Evolutionary conservation across 1,140 invertebrate species (phyloP).

Genomic region (Drosophila santomea): DNA sequence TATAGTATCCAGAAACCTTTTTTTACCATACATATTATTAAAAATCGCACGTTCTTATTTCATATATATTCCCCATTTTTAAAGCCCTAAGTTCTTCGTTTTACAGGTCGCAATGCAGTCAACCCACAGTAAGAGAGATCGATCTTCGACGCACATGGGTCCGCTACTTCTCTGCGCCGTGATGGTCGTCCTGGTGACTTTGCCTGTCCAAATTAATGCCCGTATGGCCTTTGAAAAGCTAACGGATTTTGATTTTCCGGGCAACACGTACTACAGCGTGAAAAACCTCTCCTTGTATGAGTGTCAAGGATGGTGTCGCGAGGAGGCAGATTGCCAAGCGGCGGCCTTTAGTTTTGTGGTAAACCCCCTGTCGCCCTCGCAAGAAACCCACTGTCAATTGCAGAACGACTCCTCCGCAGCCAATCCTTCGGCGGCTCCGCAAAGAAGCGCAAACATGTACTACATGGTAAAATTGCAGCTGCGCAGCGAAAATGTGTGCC

Average conservation of each 20-base stretch:
- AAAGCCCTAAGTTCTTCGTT: neutral
- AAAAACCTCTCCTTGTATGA: slow-evolving; percentile 96
- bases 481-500: slow-evolving; percentile 95
- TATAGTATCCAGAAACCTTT: neutral
- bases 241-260: slow-evolving; percentile 95
- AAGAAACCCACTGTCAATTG: slow-evolving; percentile 96
- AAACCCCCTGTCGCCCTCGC: slow-evolving; percentile 95
- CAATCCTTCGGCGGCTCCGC: slow-evolving; percentile 93
- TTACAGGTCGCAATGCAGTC: slow-evolving; percentile 39
- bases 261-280: slow-evolving; percentile 96
- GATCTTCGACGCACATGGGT: slow-evolving; percentile 13
- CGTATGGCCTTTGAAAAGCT: slow-evolving; percentile 96
- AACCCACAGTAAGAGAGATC: slow-evolving; percentile 32
- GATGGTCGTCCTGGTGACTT: slow-evolving; percentile 42
- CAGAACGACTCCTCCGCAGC: slow-evolving; percentile 96
- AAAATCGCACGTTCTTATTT: neutral
- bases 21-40: too few relatives aligned
- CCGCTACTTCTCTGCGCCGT: slow-evolving; percentile 31
- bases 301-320: slow-evolving; percentile 97
- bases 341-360: slow-evolving; percentile 96
- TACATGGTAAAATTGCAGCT: slow-evolving; percentile 98
- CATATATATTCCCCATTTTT: neutral
- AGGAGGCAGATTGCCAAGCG: slow-evolving; percentile 95
- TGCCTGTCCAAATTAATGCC: slow-evolving; percentile 81
- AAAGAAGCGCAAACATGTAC: slow-evolving; percentile 95